These are phyloP conservation scores for Oxycera nigricornis DNA, from an alignment of 2,888 invertebrate species.

Conservation along the genomic window DNA sequence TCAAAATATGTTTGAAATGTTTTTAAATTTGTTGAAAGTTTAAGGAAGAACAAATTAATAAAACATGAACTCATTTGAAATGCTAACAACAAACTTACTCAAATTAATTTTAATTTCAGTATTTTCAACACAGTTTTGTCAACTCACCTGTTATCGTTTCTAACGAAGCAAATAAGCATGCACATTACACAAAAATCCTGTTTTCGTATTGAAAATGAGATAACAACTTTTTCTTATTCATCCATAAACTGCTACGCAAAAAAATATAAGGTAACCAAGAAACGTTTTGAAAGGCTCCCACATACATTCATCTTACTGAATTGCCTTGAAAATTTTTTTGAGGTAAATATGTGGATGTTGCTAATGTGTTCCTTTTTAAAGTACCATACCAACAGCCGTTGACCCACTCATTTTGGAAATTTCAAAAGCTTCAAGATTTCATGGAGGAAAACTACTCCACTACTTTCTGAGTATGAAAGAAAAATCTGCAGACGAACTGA, in stretches of 20 bases:
- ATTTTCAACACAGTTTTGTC: too few species aligned
- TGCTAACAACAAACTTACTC: too few species aligned
- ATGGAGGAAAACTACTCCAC: not conserved
- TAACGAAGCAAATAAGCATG: not conserved
- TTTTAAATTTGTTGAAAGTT: too few species aligned
- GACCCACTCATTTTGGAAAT: not conserved
- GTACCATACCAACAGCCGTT: not conserved
- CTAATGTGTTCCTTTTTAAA: not conserved
- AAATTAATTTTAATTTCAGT: too few species aligned
- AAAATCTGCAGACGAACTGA: slow-evolving; percentile 18
- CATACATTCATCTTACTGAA: not conserved
- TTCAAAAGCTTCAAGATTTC: not conserved
- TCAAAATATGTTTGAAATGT: too few species aligned
- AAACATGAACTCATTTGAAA: too few species aligned
- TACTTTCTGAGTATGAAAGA: not conserved
- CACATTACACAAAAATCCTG: not conserved
- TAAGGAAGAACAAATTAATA: too few species aligned
- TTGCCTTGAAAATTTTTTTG: not conserved
- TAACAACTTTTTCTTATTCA: slow-evolving; percentile 6
- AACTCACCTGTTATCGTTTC: too few species aligned
- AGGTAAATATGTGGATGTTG: not conserved
- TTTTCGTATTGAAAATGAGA: not conserved
- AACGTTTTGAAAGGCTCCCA: not conserved
- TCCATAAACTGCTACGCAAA: not conserved
- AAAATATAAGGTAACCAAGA: not conserved